Percentiles rank a stretch among this genome's conserved stretches.
These are phyloP conservation scores for Heliconius eleuchia DNA, from an alignment of 1,140 invertebrate genomes.

Conservation along the genomic window DNA sequence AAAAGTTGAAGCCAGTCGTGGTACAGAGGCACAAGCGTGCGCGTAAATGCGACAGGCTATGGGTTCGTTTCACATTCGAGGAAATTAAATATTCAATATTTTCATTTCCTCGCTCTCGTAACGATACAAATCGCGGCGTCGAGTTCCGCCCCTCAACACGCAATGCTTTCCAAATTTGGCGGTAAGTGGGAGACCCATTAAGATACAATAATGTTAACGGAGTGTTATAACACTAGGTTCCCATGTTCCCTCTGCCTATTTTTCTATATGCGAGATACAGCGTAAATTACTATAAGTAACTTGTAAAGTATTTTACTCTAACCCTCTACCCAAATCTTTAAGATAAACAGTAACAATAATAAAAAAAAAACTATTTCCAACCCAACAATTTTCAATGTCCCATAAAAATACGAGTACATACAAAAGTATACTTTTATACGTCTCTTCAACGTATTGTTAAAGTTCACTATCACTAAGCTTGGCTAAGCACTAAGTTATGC, in stretches of 20 bases:
- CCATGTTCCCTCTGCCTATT: background rate
- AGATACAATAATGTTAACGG: too few species aligned
- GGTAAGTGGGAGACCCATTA: too few species aligned
- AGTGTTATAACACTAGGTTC: too few species aligned
- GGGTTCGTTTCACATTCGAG: too few species aligned
- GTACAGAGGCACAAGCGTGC: too few species aligned
- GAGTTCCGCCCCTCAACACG: too few species aligned
- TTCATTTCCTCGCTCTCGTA: too few species aligned
- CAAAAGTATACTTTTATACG: background rate
- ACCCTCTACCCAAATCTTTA: background rate
- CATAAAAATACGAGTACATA: background rate
- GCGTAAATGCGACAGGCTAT: too few species aligned
- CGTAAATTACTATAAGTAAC: background rate
- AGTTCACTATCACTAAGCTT: conserved; percentile 18
- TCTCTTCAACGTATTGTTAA: conserved; percentile 10
- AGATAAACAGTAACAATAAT: background rate
- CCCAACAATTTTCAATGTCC: background rate
- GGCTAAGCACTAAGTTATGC: conserved; percentile 34
- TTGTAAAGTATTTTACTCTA: background rate
- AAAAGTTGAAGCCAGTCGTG: too few species aligned
- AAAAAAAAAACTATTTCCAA: background rate
- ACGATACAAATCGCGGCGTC: too few species aligned
- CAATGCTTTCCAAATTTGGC: too few species aligned
- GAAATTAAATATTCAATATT: too few species aligned
- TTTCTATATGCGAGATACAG: background rate